Base-by-base conservation (phyloP, 92 coral and sea anemone genomes). In the Montipora capitata region DNA sequence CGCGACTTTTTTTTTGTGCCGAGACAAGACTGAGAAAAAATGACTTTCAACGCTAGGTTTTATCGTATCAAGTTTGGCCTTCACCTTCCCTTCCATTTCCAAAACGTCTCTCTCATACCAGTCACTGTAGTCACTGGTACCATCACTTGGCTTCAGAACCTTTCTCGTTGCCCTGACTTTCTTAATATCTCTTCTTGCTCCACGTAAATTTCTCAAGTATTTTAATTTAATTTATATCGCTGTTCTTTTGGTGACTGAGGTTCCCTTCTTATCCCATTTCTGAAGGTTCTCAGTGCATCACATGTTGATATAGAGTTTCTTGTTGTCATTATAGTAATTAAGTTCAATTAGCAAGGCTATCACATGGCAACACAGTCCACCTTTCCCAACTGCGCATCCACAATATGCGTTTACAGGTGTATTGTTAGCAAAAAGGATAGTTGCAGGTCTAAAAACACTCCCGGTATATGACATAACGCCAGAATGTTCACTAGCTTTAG, bases 271-370 rank as follows among this genome's bases (percentile, higher is more conserved):
- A 70, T 92, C 90, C 92, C 92, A 48, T 12, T 61, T 63, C 81
- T 88, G 95, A n/a, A 92, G 77, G 58, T 92, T 83, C 64, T 87
- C 95, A 10, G 92, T 92, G 71, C 95, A 92, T 40, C 87, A 16
- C 90, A 88, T 83, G 66, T 78, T 69, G 43, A 92, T 88, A 42
- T 51, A n/a, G 14, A 88, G 80, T 58, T 87, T 68, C 56, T 88
- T 88, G 82, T 79, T 76, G 7, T 88, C 92, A 52, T 11, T 48
- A 52, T 58, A 92, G 68, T 61, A 88, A 3, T 87, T 87, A 10
- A 92, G 79, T 51, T 82, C 58, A 48, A 83, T 42, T 52, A 87
- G 44, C 11, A 87, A 79, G 72, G 92, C 92, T 65, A 91, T 41
- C 0, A 68, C 92, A 56, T 88, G 95, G 70, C 95, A 92, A 79